A percentile compares a stretch with the other conserved stretches of the same genome.
phyloP scores from a whole-genome alignment of 2,888 invertebrate species.

The Agrochola circellaris region DNA sequence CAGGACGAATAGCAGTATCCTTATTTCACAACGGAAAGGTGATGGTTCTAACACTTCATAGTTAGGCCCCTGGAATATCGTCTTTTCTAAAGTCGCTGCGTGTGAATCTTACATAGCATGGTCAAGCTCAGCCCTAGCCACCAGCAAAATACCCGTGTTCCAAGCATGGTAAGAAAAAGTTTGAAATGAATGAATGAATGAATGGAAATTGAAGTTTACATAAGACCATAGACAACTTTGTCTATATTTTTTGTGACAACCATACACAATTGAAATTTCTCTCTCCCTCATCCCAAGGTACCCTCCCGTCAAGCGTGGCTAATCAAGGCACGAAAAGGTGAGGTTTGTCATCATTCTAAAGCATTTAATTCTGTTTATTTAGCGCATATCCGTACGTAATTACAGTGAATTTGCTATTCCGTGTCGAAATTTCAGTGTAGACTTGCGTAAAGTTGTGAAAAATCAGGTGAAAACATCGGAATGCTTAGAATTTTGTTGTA shows the following conservation, averaged over 20 bases:
- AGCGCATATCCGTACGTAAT: conserved; percentile 59
- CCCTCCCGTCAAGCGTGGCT: conserved; percentile 94
- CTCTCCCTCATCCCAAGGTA: conserved; percentile 79
- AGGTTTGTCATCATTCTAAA: conserved; percentile 81
- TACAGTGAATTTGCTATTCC: conserved; percentile 62
- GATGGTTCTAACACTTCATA: too few relatives aligned
- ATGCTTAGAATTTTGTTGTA: conserved; percentile 74
- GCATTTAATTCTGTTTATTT: conserved; percentile 68
- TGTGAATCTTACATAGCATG: not conserved
- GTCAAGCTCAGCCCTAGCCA: not conserved
- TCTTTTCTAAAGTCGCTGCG: not conserved
- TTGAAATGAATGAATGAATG: conserved; percentile 48
- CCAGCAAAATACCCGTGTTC: conserved; percentile 11
- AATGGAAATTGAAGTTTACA: conserved; percentile 46
- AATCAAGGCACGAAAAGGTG: conserved; percentile 96
- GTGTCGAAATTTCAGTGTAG: conserved; percentile 62
- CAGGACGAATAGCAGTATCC: too few relatives aligned
- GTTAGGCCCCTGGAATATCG: too few relatives aligned
- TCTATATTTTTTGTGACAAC: conserved; percentile 64
- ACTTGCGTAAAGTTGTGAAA: conserved; percentile 64
- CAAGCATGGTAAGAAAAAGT: conserved; percentile 1
- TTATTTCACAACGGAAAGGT: too few relatives aligned
- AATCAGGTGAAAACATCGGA: conserved; percentile 74
- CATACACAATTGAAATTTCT: conserved; percentile 76
- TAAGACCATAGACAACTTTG: conserved; percentile 60